Conservation (phyloP, 2,888 invertebrate species). For the Cephus pulcher region DNA sequence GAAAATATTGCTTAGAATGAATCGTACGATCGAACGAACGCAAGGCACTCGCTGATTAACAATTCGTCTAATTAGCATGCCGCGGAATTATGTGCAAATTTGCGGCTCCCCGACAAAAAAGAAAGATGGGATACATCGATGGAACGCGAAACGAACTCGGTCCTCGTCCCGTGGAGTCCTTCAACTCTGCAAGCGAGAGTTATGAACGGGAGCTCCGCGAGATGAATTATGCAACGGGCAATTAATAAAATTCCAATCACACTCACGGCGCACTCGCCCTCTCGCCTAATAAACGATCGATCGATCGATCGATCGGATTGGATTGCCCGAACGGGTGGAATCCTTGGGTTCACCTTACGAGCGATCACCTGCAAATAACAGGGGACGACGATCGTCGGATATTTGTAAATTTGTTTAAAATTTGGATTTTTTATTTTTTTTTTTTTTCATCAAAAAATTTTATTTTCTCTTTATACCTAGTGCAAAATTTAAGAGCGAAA, state of each 20-base stretch:
- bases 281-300: slow-evolving; percentile 39
- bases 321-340: background rate
- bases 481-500: background rate
- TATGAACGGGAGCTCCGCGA: slow-evolving; percentile 38
- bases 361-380: no score
- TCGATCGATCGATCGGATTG: background rate
- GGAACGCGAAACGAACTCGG: slow-evolving; percentile 20
- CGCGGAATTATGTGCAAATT: slow-evolving; percentile 37
- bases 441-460: no score
- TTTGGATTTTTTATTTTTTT: background rate
- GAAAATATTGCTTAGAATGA: background rate
- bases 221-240: slow-evolving; percentile 57
- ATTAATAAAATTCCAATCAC: slow-evolving; percentile 59
- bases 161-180: slow-evolving; percentile 23
- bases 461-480: no score
- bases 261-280: slow-evolving; percentile 37
- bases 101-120: slow-evolving; percentile 22
- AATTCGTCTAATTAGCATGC: slow-evolving; percentile 36
- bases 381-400: no score
- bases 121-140: slow-evolving; percentile 1
- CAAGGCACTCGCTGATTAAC: slow-evolving; percentile 13
- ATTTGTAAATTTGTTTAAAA: background rate
- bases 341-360: background rate
- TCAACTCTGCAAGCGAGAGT: slow-evolving; percentile 30
- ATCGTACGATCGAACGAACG: background rate